Conservation (phyloP, 1,140 invertebrate genomes). For the Drosophila orena region DNA sequence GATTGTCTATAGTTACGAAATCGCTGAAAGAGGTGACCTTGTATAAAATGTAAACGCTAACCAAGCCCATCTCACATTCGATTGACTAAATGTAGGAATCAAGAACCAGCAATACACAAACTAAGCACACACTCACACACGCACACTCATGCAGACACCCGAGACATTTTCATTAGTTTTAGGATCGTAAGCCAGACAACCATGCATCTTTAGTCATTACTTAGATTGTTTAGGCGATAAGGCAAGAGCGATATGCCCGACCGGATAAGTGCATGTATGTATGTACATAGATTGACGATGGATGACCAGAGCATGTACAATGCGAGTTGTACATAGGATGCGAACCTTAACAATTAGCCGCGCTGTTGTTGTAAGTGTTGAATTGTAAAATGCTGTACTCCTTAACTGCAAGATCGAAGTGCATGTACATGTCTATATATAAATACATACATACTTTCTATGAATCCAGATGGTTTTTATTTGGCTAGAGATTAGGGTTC, state of each 20-base stretch:
- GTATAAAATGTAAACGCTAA: conserved; percentile 58
- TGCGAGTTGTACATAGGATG: conserved; percentile 63
- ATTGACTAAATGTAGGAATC: conserved; percentile 27
- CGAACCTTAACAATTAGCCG: conserved; percentile 55
- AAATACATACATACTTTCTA: conserved; percentile 59
- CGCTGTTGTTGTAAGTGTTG: conserved; percentile 69
- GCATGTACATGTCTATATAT: conserved; percentile 59
- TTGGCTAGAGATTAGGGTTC: not conserved
- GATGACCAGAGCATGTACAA: conserved; percentile 50
- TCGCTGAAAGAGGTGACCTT: conserved; percentile 21
- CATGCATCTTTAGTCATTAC: conserved; percentile 67
- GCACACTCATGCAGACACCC: conserved; percentile 21
- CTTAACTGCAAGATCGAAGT: conserved; percentile 65
- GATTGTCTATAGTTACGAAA: conserved; percentile 17
- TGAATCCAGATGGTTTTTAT: conserved; percentile 1
- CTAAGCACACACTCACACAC: conserved; percentile 12
- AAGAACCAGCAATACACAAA: conserved; percentile 21
- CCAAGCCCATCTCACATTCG: conserved; percentile 48
- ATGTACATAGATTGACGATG: conserved; percentile 62
- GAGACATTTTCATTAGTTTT: conserved; percentile 57
- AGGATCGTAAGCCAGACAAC: conserved; percentile 44
- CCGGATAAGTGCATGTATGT: conserved; percentile 51
- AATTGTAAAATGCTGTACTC: conserved; percentile 77
- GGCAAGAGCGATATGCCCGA: conserved; percentile 31
- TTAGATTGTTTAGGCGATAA: conserved; percentile 59